These are phyloP conservation scores for Acrocera orbiculus DNA, from an alignment of 2,888 invertebrate genomes.

Conservation along the genomic window DNA sequence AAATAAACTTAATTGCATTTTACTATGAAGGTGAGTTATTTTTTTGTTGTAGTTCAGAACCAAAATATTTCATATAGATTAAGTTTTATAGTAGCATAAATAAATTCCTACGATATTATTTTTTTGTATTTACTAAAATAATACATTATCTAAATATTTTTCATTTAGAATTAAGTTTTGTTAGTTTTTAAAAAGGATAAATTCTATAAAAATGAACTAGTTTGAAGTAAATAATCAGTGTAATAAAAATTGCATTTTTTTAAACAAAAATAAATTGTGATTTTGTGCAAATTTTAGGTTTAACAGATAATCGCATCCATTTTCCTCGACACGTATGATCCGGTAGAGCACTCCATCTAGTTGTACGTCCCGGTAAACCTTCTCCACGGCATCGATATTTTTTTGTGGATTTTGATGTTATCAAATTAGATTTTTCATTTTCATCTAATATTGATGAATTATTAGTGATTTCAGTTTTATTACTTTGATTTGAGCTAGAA, in stretches of 20 bases:
- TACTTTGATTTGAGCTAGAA: constrained; percentile 6
- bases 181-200: too few species aligned
- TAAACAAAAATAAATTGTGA: constrained; percentile 31
- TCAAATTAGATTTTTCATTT: constrained; percentile 3
- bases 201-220: background rate
- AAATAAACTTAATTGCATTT: too few species aligned
- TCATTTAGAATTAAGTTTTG: too few species aligned
- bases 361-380: constrained; percentile 55
- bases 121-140: too few species aligned
- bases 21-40: too few species aligned
- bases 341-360: constrained; percentile 68
- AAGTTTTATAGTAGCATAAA: too few species aligned
- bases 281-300: constrained; percentile 29
- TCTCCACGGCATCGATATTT: constrained; percentile 56
- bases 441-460: constrained; percentile 14
- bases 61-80: too few species aligned
- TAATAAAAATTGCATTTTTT: constrained; percentile 7
- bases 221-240: background rate
- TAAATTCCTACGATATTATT: too few species aligned
- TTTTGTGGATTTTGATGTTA: constrained; percentile 15
- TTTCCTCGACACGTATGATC: constrained; percentile 80
- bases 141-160: too few species aligned
- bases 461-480: constrained; percentile 12
- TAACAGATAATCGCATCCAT: constrained; percentile 49
- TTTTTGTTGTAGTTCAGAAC: too few species aligned